Evolutionary conservation across 2,797 vertebrate genomes (phyloP).

Genomic region (Leucoraja ocellata): DNA sequence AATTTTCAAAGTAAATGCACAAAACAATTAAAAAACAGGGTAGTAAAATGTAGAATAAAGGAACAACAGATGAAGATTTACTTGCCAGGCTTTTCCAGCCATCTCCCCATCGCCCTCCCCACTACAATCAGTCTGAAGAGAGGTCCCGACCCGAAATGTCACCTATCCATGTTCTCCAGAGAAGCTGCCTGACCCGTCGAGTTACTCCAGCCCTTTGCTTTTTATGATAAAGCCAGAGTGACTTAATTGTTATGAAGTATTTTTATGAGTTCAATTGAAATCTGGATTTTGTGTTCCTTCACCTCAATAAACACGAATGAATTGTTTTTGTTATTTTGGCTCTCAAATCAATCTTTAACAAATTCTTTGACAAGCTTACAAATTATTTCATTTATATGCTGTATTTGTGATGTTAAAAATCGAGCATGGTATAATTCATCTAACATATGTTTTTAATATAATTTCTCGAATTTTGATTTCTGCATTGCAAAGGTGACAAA

Average conservation of each 20-base stretch:
- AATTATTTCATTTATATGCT: not conserved
- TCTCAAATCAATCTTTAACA: not conserved
- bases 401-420: not conserved
- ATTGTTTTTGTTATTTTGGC: not conserved
- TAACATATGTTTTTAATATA: not conserved
- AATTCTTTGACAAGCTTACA: not conserved
- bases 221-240: not conserved
- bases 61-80: no score
- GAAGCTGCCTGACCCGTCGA: no score
- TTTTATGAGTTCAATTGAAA: not conserved
- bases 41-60: no score
- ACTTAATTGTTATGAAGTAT: not conserved
- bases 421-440: not conserved
- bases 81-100: no score
- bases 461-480: slow-evolving; percentile 9
- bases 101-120: no score
- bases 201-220: no score
- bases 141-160: no score
- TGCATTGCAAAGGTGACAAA: not conserved
- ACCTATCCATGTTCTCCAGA: no score
- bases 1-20: not conserved
- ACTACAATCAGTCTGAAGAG: no score
- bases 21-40: not conserved
- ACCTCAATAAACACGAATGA: slow-evolving; percentile 4
- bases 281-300: not conserved